phyloP scores from a whole-genome alignment of 2,113 vertebrate genomes.

The Dasyprocta punctata region DNA sequence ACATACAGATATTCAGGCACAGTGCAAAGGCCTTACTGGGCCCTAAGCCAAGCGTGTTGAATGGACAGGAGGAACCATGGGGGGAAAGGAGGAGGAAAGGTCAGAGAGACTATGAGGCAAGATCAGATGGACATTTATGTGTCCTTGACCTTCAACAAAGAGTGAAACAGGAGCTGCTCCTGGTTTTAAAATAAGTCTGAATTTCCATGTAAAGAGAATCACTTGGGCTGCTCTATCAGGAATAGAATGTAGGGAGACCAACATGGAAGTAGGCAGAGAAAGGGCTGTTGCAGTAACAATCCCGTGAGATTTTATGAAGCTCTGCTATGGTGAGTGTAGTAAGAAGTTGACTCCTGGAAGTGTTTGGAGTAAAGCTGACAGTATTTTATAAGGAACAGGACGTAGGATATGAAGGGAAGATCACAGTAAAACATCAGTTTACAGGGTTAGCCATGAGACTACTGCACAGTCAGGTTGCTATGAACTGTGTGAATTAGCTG shows the following conservation, averaged over 20 bases:
- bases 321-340: neutral
- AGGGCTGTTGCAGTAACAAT: neutral
- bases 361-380: neutral
- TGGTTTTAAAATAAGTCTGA: neutral
- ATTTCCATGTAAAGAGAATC: neutral
- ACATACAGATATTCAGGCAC: neutral
- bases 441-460: neutral
- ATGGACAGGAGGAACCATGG: neutral
- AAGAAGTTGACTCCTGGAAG: neutral
- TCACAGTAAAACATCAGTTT: neutral
- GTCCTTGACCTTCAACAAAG: neutral
- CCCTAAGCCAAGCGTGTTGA: accelerated
- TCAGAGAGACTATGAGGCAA: neutral
- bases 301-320: neutral
- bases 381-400: neutral
- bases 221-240: neutral
- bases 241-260: neutral
- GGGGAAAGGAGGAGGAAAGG: accelerated
- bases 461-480: neutral
- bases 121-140: neutral
- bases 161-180: neutral
- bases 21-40: neutral
- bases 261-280: neutral
- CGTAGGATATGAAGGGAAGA: neutral
- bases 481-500: neutral